Base-by-base conservation (phyloP, 2,797 vertebrate genomes). In the Platalea minor region DNA sequence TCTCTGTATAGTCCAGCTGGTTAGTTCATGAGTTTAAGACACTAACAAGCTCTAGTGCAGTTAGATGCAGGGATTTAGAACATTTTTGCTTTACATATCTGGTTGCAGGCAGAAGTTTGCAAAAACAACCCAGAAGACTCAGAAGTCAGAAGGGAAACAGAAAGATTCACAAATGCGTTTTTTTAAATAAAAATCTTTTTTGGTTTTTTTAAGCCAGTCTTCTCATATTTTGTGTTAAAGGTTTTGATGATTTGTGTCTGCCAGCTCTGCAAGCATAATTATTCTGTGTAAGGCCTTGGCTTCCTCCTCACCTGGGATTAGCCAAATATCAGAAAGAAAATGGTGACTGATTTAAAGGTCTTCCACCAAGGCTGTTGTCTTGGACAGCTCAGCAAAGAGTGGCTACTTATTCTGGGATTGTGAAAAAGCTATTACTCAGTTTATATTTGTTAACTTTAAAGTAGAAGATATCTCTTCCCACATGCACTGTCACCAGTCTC, bases 161-260 rank as follows among this genome's bases (percentile, higher is more conserved):
- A 76, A 88, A 53, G 35, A 68, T 35, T 51, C 13, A 48, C 2
- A 13, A 0, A 5, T 11, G 0, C 11, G 25, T 57, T 67, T 77
- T 79, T 50, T 43, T 8, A 20, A 2, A 16, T 26, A 16, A 28
- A 81, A 6, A 2, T 0, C 1, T 5, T 3, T 3, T 3, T 4
- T 7, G 26, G 31, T 25, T 72, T 56, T n/a, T 76, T 93, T 39
- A 56, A 61, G 11, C 2, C 5, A 46, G 4, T 83, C 2, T 64
- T 80, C 17, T 81, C 2, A 7, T 45, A 35, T 31, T 88, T 78
- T 81, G 3, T 51, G 6, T 50, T 85, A 19, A 39, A 68, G 13
- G 3, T 41, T 78, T 88, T 74, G 25, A 35, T 18, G 20, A 25
- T 72, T 69, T 89, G 6, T n/a, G 7, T 35, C 33, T 78, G 19